A percentile compares a stretch with the other conserved stretches of the same genome.
phyloP scores from a whole-genome alignment of 2,797 vertebrate species.

The Octomys mimax region DNA sequence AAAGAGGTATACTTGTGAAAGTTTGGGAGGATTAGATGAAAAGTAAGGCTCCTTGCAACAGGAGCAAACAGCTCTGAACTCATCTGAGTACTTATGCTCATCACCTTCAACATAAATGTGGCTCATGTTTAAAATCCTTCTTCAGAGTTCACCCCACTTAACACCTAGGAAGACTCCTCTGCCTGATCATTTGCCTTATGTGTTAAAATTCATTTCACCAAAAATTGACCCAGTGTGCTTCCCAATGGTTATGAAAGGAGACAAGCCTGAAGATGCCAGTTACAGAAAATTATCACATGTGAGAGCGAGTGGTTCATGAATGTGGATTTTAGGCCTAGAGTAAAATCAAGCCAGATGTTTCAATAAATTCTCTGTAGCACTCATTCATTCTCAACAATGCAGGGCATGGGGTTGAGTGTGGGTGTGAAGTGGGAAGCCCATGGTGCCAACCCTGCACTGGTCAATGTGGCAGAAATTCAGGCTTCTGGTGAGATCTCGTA shows the following conservation, averaged over 20 bases:
- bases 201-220: not conserved
- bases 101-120: fast-evolving
- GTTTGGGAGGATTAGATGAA: not conserved
- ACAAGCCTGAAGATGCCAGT: not conserved
- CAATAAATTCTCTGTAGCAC: not conserved
- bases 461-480: not conserved
- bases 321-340: not conserved
- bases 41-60: not conserved
- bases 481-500: not conserved
- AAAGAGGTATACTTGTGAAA: not conserved
- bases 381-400: not conserved
- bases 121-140: not conserved
- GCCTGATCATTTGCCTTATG: not conserved
- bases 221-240: not conserved
- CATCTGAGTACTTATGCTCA: not conserved
- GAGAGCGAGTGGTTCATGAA: not conserved
- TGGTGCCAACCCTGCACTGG: not conserved
- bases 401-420: not conserved
- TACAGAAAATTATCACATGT: not conserved
- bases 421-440: not conserved
- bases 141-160: not conserved
- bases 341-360: not conserved
- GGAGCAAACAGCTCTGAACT: not conserved
- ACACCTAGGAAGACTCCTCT: not conserved
- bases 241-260: not conserved